Evolutionary conservation across 2,888 invertebrate genomes (phyloP), one percentile per base, ranked within the genome.

Genomic region (Rhamnusium bicolor): DNA sequence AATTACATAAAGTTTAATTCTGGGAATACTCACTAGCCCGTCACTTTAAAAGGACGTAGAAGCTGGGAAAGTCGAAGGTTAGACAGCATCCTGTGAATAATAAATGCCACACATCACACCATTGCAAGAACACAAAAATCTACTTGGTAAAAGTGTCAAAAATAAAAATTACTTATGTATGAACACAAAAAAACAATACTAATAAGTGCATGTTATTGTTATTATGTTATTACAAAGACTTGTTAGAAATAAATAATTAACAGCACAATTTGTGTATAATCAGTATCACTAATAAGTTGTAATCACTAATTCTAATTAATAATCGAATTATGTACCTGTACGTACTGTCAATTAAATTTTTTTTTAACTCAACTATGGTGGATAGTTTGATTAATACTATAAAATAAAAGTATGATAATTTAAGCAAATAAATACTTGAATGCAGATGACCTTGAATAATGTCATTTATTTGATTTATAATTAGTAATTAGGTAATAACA

Each of bases 61-160:
- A 67, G 56, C 67, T 40, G 19, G 54, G 46, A 67, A 67, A 56
- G 46, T 67, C 46, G 67, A 24, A 14, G 67, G 67, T 67, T 67
- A 67, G 54, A 56, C 67, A 67, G 67, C 56, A 46, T 67, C 67
- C 67, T 67, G 67, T 56, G 67, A 67, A 67, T 67, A 54, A 65
- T 54, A 67, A 67, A 67, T 46, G 67, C 67, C 67, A 67, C 67
- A 67, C 67, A 18, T 67, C 67, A 67, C 67, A 67, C 67, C 67
- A 16, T 56, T 67, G 67, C 67, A 67, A 67, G 46, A 61, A 67
- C 51, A 56, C 56, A 67, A 29, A 62, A 12, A 49, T 56, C 54
- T 56, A 56, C 67, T 54, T 21, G 40, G 46, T 56, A 67, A 40
- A 54, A 10, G 54, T 14, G 8, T 53, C 19, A 56, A 56, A 56